Evolutionary conservation across 2,888 invertebrate genomes (phyloP).

Genomic region (Sarcophaga subvicina): DNA sequence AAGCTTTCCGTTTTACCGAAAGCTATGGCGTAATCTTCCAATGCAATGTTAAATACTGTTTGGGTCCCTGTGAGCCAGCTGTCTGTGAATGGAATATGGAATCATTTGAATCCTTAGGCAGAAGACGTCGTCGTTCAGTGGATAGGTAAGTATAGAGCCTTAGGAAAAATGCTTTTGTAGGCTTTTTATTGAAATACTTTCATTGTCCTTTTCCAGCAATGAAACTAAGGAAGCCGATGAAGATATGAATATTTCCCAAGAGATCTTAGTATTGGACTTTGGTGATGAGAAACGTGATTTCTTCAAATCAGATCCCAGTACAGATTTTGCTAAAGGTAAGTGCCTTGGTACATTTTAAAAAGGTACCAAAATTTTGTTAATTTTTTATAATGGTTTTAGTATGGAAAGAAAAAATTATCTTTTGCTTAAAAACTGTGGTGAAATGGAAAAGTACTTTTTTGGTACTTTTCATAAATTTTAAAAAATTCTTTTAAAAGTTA

Average conservation of each 20-base stretch:
- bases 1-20: constrained; percentile 97
- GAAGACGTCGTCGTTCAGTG: constrained; percentile 88
- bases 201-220: constrained; percentile 80
- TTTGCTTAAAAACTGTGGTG: too few relatives aligned
- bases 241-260: constrained; percentile 95
- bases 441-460: neutral
- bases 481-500: too few relatives aligned
- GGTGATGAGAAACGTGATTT: constrained; percentile 94
- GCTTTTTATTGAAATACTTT: constrained; percentile 18
- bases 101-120: constrained; percentile 94
- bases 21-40: constrained; percentile 98
- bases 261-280: constrained; percentile 95
- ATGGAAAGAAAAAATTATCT: too few relatives aligned
- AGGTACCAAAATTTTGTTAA: too few relatives aligned
- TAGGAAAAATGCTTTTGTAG: constrained; percentile 1
- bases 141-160: constrained; percentile 77
- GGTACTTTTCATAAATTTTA: neutral
- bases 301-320: constrained; percentile 89
- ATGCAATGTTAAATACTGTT: constrained; percentile 97
- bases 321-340: constrained; percentile 89
- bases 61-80: constrained; percentile 96
- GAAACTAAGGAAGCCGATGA: constrained; percentile 84
- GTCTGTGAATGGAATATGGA: constrained; percentile 96
- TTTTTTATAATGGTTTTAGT: too few relatives aligned
- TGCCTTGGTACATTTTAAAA: neutral